phyloP scores from a whole-genome alignment of 2,888 invertebrate species.

The Poecilus cupreus region DNA sequence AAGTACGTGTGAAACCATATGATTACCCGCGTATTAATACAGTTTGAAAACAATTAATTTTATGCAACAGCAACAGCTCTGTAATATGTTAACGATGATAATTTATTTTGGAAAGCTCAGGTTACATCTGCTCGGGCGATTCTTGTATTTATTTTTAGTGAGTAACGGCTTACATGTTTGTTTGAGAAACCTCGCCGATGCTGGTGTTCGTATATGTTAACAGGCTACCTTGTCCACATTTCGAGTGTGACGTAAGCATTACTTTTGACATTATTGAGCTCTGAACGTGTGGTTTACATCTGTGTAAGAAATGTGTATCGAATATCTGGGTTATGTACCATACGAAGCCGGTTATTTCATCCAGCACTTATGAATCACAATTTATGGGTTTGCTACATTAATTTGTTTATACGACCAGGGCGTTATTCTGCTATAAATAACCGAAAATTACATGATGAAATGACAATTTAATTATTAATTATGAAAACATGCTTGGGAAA shows the following conservation, averaged over 20 bases:
- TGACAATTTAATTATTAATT: conserved; percentile 17
- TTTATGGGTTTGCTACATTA: conserved; percentile 12
- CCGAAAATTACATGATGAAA: background rate
- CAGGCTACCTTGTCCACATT: conserved; percentile 35
- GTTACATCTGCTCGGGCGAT: conserved; percentile 13
- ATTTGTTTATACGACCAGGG: conserved; percentile 15
- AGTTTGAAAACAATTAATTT: conserved; percentile 29
- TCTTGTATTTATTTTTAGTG: conserved; percentile 34
- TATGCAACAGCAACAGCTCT: conserved; percentile 15
- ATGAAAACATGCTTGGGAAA: conserved; percentile 2
- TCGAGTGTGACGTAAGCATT: conserved; percentile 35
- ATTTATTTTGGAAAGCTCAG: conserved; percentile 40
- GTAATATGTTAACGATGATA: conserved; percentile 4
- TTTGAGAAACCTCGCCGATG: conserved; percentile 9
- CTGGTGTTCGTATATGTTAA: background rate
- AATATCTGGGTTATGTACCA: conserved; percentile 28
- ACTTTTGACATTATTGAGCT: conserved; percentile 44
- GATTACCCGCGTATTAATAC: conserved; percentile 10
- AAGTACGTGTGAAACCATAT: conserved; percentile 32
- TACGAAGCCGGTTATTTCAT: conserved; percentile 27
- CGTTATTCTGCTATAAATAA: conserved; percentile 24
- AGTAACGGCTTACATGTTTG: background rate
- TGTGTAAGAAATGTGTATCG: conserved; percentile 30
- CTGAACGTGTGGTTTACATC: conserved; percentile 5
- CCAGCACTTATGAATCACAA: conserved; percentile 19